phyloP scores from a whole-genome alignment of 2,113 vertebrate species.

The Numenius arquata region DNA sequence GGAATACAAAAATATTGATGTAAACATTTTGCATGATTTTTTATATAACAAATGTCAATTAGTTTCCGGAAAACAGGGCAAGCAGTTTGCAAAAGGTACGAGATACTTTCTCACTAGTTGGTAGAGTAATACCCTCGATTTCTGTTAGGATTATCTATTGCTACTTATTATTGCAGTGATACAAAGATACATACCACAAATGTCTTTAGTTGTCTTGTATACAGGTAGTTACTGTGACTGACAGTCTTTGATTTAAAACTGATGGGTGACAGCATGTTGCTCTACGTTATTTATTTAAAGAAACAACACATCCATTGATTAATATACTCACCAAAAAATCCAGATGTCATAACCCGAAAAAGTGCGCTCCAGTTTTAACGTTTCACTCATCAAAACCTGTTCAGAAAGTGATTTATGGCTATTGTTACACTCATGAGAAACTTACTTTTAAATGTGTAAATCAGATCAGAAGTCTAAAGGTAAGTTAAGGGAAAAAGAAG shows the following conservation, averaged over 20 bases:
- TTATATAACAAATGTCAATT: background rate
- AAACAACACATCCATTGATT: background rate
- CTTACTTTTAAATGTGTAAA: background rate
- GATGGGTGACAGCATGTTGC: background rate
- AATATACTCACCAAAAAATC: background rate
- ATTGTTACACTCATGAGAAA: background rate
- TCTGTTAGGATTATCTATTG: background rate
- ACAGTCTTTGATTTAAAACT: background rate
- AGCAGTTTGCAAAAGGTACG: background rate
- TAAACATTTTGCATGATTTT: background rate
- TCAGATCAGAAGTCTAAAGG: background rate
- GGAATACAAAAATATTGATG: background rate
- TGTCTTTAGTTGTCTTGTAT: background rate
- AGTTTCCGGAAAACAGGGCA: background rate
- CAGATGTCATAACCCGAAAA: background rate
- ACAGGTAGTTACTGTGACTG: background rate
- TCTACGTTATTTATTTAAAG: background rate
- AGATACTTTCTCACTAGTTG: background rate
- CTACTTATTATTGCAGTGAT: background rate
- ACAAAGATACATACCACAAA: background rate
- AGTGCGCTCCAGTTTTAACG: background rate
- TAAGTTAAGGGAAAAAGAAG: background rate
- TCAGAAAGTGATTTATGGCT: background rate
- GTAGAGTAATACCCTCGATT: background rate
- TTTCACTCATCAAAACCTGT: background rate